Evolutionary conservation across 2,888 invertebrate genomes (phyloP), one percentile per base, ranked within the genome.

Genomic region (Argynnis bischoffii): DNA sequence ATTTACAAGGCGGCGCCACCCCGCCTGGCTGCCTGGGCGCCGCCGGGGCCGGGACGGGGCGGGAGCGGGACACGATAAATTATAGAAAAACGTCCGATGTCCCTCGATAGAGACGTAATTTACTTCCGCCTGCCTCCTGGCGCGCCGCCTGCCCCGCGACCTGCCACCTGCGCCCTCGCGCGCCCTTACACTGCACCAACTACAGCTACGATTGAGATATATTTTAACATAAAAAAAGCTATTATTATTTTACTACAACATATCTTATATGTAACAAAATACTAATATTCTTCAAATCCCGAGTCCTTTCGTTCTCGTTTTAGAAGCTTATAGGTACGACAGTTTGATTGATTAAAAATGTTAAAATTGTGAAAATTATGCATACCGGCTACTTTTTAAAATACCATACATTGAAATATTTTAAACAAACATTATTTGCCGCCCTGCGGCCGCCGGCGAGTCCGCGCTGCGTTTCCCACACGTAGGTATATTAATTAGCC

Each of bases 81-180:
- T 79, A 76, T 77, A 76, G 74, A 73, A 74, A 70, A 76, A 75
- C 74, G 77, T 74, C 69, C 79, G 81, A 81, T 82, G 80, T 74
- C 75, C 71, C 73, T 78, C 75, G 87, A 89, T 88, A 87, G 81
- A 85, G 82, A 83, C 83, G 82, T 89, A 83, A 87, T 86, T 85
- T 83, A 86, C 81, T 84, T 83, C 86, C 83, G 67, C 21, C 54
- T 51, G 63, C 63, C 69, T 65, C 71, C 67, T 50, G 67, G 31
- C 55, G 69, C 55, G 60, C 53, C 46, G 59, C 18, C 56, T 15
- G 67, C 26, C 47, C 59, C 48, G 51, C 61, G 57, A 47, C 53
- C 56, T 26, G 18, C 51, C 50, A 48, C 63, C 50, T 64, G 64
- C 64, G 35, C 26, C 35, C 51, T 15, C 16, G 26, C 41, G n/a